Percentiles rank a stretch among this genome's conserved stretches.
Evolutionary conservation across 1,140 invertebrate genomes (phyloP).

Genomic region (Microplitis demolitor): DNA sequence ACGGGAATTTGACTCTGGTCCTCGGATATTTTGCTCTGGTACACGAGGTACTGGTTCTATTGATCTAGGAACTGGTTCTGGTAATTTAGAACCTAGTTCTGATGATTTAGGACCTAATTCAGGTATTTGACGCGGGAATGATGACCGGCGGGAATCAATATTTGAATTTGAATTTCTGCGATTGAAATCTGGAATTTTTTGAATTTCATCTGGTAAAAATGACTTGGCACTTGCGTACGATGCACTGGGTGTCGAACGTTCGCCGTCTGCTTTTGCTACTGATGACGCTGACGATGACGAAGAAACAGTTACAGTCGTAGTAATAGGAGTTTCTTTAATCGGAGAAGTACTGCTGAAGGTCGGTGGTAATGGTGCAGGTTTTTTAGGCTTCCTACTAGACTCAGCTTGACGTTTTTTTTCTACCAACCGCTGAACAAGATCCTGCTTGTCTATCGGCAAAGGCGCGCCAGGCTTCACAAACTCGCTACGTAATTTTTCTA

Average conservation of each 20-base stretch:
- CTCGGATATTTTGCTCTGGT: too few species aligned
- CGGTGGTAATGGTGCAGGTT: slow-evolving; percentile 57
- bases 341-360: slow-evolving; percentile 52
- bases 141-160: slow-evolving; percentile 34
- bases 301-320: too few species aligned
- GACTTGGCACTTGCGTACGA: slow-evolving; percentile 12
- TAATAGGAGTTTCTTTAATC: slow-evolving; percentile 39
- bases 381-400: slow-evolving; percentile 51
- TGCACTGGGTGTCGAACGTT: slow-evolving; percentile 10
- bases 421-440: slow-evolving; percentile 66
- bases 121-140: slow-evolving; percentile 4
- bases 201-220: not conserved
- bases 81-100: not conserved
- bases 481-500: slow-evolving; percentile 65
- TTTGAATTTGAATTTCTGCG: not conserved
- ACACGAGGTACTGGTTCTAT: not conserved
- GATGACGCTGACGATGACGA: slow-evolving; percentile 30
- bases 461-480: slow-evolving; percentile 61
- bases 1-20: too few species aligned
- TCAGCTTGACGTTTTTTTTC: slow-evolving; percentile 67
- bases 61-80: slow-evolving; percentile 37
- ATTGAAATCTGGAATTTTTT: not conserved
- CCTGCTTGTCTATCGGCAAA: slow-evolving; percentile 63
- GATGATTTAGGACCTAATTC: not conserved
- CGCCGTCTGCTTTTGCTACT: slow-evolving; percentile 35